phyloP scores from a whole-genome alignment of 2,888 invertebrate species.

The Cartodere bifasciata region DNA sequence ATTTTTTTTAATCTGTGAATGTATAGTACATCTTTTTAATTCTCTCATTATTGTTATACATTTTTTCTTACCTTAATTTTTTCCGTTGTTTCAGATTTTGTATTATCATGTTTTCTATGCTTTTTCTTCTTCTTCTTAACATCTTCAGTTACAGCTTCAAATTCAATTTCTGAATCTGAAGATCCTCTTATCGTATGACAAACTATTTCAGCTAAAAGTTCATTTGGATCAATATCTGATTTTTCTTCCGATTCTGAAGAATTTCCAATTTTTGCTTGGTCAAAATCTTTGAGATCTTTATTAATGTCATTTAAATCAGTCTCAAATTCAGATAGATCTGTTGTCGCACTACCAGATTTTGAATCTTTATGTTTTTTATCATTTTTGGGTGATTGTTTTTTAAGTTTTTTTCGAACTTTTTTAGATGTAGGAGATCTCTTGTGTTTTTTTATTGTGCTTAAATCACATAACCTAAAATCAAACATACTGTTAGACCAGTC shows the following conservation, averaged over 20 bases:
- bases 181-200: slow-evolving; percentile 11
- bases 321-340: slow-evolving; percentile 3
- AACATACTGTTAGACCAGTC: too few relatives aligned
- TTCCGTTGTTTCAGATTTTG: too few relatives aligned
- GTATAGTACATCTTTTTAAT: too few relatives aligned
- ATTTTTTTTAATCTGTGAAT: too few relatives aligned
- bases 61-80: too few relatives aligned
- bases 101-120: too few relatives aligned
- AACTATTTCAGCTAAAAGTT: slow-evolving; percentile 7
- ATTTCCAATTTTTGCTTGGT: too few relatives aligned
- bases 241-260: background rate
- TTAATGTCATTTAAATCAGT: slow-evolving; percentile 5
- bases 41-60: too few relatives aligned
- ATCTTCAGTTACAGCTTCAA: too few relatives aligned
- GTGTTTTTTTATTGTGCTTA: slow-evolving; percentile 2
- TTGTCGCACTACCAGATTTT: slow-evolving; percentile 4
- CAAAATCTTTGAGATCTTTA: background rate
- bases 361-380: slow-evolving; percentile 3
- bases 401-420: background rate
- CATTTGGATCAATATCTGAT: slow-evolving; percentile 6
- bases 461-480: slow-evolving; percentile 7
- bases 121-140: too few relatives aligned
- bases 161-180: too few relatives aligned
- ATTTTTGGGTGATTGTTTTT: background rate
- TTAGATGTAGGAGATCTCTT: background rate